phyloP scores from a whole-genome alignment of 2,888 invertebrate genomes.

The Eretmocerus hayati region DNA sequence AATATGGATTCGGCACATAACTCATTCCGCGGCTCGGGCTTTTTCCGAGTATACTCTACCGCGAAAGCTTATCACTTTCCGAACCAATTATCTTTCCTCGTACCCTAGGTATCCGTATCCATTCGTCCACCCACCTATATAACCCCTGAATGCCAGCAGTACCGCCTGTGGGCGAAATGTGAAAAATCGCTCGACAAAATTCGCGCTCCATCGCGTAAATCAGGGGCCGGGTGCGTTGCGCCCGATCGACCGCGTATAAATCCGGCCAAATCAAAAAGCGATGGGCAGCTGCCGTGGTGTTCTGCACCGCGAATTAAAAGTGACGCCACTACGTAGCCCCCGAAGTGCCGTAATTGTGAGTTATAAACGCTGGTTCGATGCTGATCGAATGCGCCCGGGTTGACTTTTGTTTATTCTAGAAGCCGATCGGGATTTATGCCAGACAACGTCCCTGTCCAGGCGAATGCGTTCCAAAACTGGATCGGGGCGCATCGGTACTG shows the following conservation, averaged over 20 bases:
- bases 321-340: conserved; percentile 36
- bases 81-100: too few species aligned
- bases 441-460: background rate
- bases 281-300: conserved; percentile 34
- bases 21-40: too few species aligned
- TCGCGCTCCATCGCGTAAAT: background rate
- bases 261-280: conserved; percentile 40
- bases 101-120: too few species aligned
- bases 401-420: conserved; percentile 33
- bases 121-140: too few species aligned
- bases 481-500: background rate
- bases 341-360: conserved; percentile 38
- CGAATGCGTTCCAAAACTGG: conserved; percentile 8
- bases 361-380: conserved; percentile 30
- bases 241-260: conserved; percentile 32
- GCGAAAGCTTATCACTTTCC: too few species aligned
- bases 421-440: conserved; percentile 18
- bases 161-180: too few species aligned
- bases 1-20: too few species aligned
- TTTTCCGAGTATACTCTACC: too few species aligned
- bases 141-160: too few species aligned
- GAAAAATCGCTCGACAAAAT: too few species aligned
- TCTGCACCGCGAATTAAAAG: conserved; percentile 41
- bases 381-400: conserved; percentile 21
- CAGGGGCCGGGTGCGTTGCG: background rate